Base-by-base conservation (phyloP, 2,888 invertebrate species). In the Stictocephala bisonia region DNA sequence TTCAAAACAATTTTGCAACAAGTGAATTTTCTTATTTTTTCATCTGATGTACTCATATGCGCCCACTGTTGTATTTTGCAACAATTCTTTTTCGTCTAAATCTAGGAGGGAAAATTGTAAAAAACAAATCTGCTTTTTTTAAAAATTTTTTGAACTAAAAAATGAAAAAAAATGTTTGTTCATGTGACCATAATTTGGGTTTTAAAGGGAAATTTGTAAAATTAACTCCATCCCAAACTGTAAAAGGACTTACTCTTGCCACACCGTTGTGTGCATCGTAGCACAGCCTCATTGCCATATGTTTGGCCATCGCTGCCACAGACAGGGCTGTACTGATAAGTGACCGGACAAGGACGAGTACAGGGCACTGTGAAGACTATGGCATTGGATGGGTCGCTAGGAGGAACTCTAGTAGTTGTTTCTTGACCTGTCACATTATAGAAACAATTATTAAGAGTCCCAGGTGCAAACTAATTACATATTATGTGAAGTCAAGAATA, bases 221-320 rank as follows among this genome's bases (percentile, higher is more conserved):
- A n/a, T n/a, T n/a, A n/a, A n/a, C n/a, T n/a, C n/a, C n/a, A n/a
- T n/a, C n/a, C n/a, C n/a, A n/a, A n/a, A n/a, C n/a, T n/a, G n/a
- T n/a, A n/a, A n/a, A n/a, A n/a, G n/a, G n/a, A n/a, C n/a, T n/a
- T 56, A 56, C 56, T 18, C 31, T 27, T 4, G 20, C 56, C 56
- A n/a, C 56, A 56, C n/a, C 18, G 56, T 22, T 29, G 27, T 7
- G 56, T 31, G n/a, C 56, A 90, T 72, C 91, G 87, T 78, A 95
- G 86, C 81, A 91, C 89, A 86, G 95, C 95, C 84, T 92, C 88
- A 83, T 88, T 91, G 76, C 85, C 84, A 83, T 92, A 92, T 50
- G 91, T 91, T 79, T 88, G 86, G 68, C 88, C 89, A 83, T 92
- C 91, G 66, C 88, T 87, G 77, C 91, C 91, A 83, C 92, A 92